A percentile compares a stretch with the other conserved stretches of the same genome.
These are phyloP conservation scores for Parnassius mnemosyne DNA, from an alignment of 2,888 invertebrate genomes.

Conservation along the genomic window DNA sequence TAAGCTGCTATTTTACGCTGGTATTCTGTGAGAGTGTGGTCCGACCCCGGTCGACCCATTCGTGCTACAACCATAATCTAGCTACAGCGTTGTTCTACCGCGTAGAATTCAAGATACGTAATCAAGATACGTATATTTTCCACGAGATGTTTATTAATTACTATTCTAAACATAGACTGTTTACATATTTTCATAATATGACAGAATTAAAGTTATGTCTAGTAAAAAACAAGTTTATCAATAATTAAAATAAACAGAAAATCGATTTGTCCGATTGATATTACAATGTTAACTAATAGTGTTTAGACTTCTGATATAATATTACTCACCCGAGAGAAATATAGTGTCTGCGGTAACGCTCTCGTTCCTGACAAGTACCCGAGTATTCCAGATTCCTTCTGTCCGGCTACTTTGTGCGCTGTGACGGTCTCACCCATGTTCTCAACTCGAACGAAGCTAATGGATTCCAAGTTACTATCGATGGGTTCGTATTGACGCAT, in stretches of 20 bases:
- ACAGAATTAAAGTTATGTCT: conserved; percentile 12
- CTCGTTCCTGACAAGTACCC: conserved; percentile 94
- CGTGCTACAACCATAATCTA: no score
- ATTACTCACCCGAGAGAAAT: conserved; percentile 90
- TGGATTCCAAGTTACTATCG: conserved; percentile 80
- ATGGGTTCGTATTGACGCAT: conserved; percentile 90
- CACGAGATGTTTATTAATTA: conserved; percentile 16
- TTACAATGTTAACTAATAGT: neutral
- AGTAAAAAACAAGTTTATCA: conserved; percentile 40
- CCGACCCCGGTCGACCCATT: no score
- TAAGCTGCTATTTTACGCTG: no score
- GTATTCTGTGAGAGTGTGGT: no score
- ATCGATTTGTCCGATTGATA: neutral
- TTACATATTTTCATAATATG: conserved; percentile 24
- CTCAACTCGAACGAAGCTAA: conserved; percentile 73
- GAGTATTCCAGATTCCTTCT: conserved; percentile 91
- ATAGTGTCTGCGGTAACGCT: conserved; percentile 90
- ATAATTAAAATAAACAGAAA: conserved; percentile 10
- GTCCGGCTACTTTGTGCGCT: conserved; percentile 86
- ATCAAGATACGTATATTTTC: neutral
- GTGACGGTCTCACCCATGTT: conserved; percentile 84
- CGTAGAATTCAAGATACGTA: no score
- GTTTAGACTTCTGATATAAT: neutral
- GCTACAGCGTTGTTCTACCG: no score
- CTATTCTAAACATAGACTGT: conserved; percentile 6